Conservation (phyloP, 2,113 vertebrate species). For the Ia io region DNA sequence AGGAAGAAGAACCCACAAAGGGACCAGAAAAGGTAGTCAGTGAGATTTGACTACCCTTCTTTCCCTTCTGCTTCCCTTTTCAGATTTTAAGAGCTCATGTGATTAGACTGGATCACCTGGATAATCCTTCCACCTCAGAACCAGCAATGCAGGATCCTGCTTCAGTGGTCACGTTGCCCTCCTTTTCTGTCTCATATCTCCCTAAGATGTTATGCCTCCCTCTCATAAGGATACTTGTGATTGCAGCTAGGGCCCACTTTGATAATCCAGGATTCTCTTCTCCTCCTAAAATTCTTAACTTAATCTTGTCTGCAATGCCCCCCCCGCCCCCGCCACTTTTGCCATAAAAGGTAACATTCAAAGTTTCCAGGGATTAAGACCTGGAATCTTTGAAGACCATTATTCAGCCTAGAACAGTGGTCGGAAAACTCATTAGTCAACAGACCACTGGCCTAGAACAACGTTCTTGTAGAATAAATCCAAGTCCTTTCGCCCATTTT, state of each 20-base stretch:
- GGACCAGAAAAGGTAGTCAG: not conserved
- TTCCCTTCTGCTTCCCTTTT: too few species aligned
- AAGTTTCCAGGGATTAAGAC: not conserved
- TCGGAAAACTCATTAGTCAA: too few species aligned
- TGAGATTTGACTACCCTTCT: not conserved
- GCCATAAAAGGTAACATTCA: not conserved
- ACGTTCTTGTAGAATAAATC: not conserved
- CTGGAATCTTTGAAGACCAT: not conserved
- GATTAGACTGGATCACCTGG: too few species aligned
- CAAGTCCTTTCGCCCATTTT: not conserved
- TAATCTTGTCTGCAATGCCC: not conserved
- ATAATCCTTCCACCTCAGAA: not conserved
- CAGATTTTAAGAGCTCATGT: too few species aligned
- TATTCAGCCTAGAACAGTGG: not conserved
- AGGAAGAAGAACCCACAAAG: not conserved
- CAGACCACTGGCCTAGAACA: not conserved
- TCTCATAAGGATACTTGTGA: not conserved
- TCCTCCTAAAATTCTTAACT: not conserved
- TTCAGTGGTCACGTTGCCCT: not conserved
- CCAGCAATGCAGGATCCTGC: not conserved
- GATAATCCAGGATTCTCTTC: not conserved
- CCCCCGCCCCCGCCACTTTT: not conserved
- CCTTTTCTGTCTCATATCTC: not conserved
- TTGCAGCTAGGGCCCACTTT: not conserved
- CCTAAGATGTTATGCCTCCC: not conserved